Conservation (phyloP, 64 coral and sea anemone genomes). For the Stylophora pistillata region DNA sequence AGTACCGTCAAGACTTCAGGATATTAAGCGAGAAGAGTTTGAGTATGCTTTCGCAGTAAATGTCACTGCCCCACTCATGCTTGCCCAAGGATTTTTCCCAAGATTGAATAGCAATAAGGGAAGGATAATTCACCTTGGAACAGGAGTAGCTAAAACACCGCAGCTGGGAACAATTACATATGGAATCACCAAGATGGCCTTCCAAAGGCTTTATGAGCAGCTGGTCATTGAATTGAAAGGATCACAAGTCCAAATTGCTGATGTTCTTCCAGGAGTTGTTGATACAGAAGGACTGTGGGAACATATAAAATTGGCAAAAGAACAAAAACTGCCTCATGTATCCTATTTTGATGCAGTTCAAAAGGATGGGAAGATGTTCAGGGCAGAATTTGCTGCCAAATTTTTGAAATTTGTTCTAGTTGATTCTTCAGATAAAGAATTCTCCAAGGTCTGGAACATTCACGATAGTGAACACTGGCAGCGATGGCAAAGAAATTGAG, state of each 20-base stretch:
- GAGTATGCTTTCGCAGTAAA: constrained; percentile 70
- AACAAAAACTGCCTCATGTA: constrained; percentile 66
- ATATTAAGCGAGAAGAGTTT: constrained; percentile 56
- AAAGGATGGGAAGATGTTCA: constrained; percentile 57
- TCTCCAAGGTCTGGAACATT: constrained; percentile 68
- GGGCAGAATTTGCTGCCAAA: constrained; percentile 56
- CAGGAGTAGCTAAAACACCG: constrained; percentile 38
- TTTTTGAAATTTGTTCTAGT: constrained; percentile 77
- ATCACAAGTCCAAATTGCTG: constrained; percentile 53
- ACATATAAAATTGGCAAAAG: constrained; percentile 65
- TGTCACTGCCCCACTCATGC: constrained; percentile 74
- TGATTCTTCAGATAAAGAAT: constrained; percentile 46
- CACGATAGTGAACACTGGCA: constrained; percentile 61
- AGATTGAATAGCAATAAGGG: constrained; percentile 37
- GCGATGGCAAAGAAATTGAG: constrained; percentile 22
- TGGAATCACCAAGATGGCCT: constrained; percentile 70
- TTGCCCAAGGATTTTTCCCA: constrained; percentile 66
- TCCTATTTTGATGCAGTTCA: constrained; percentile 62
- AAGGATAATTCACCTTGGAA: constrained; percentile 62
- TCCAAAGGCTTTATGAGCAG: constrained; percentile 75
- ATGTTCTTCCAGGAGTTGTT: constrained; percentile 62
- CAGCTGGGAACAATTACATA: constrained; percentile 73
- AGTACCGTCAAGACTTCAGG: constrained; percentile 46
- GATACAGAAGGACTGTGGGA: constrained; percentile 78
- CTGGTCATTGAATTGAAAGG: constrained; percentile 47